Evolutionary conservation across 2,888 invertebrate species (phyloP), one percentile per base, ranked within the genome.

Genomic region (Cataglyphis albicans): DNA sequence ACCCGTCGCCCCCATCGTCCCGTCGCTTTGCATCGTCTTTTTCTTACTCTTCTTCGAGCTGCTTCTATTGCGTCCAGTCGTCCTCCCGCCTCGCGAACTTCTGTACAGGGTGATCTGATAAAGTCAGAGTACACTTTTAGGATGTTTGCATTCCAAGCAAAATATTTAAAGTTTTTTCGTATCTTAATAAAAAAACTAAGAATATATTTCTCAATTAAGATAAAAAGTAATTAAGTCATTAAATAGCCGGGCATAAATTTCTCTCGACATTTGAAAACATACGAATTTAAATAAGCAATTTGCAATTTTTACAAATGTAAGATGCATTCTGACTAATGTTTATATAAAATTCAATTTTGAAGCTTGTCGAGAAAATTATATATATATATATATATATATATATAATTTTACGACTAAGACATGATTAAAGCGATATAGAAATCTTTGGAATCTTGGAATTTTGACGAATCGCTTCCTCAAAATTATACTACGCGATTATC

Each of bases 51-150:
- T 65, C 35, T 74, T 65, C 76, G 61, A 67, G 44, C 61, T 65
- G 68, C 70, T 67, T 84, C 52, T 59, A 64, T 81, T 73, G 82
- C 76, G 61, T 76, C 68, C 85, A 70, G 52, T 44, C 55, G 63
- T 73, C 61, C 65, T 21, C 82, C 64, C 48, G 18, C 57, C 73
- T 85, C 87, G 84, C 90, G 85, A 90, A 90, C 88, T 88, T 87
- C 86, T 88, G 90, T 88, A 89, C 83, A 78, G 83, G 89, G 87
- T 89, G 82, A 88, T 81, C 82, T 75, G 87, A 87, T 87, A 84
- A 85, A 89, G 78, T 76, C 75, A 35, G n/a, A 32, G n/a, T 29
- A 7, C 52, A 38, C 1, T 48, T 74, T 35, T 48, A 10, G 18
- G 21, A 18, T 21, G n/a, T 7, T 57, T n/a, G 10, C 12, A 29